phyloP scores from a whole-genome alignment of 2,113 vertebrate genomes.

The Ahaetulla prasina region DNA sequence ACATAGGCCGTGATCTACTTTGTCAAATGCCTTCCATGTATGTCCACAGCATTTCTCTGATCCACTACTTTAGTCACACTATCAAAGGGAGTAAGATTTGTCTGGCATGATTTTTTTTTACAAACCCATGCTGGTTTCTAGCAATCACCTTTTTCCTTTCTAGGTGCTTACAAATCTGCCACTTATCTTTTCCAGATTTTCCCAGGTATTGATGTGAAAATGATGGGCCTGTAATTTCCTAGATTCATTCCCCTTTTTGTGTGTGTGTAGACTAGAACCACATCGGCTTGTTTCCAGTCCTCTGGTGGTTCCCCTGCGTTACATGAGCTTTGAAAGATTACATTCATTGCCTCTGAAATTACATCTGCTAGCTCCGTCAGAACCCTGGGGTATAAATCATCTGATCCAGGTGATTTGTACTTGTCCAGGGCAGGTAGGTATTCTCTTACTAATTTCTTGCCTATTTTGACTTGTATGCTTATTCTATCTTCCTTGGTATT shows the following conservation, averaged over 20 bases:
- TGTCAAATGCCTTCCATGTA: background rate
- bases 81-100: background rate
- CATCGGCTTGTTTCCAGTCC: background rate
- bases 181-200: background rate
- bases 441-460: background rate
- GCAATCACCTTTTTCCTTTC: background rate
- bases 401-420: background rate
- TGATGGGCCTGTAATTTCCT: background rate
- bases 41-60: background rate
- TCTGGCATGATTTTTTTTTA: background rate
- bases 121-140: no score
- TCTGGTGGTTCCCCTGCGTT: background rate
- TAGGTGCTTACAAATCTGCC: background rate
- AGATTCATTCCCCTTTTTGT: background rate
- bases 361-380: background rate
- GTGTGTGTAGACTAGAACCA: background rate
- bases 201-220: background rate
- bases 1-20: background rate
- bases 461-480: no score
- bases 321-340: background rate
- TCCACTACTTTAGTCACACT: background rate
- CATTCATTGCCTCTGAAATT: background rate
- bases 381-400: background rate
- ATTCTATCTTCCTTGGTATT: background rate
- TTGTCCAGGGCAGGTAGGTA: background rate